Evolutionary conservation across 2,113 vertebrate genomes (phyloP), one percentile per base, ranked within the genome.

Genomic region (Barnardius zonarius): DNA sequence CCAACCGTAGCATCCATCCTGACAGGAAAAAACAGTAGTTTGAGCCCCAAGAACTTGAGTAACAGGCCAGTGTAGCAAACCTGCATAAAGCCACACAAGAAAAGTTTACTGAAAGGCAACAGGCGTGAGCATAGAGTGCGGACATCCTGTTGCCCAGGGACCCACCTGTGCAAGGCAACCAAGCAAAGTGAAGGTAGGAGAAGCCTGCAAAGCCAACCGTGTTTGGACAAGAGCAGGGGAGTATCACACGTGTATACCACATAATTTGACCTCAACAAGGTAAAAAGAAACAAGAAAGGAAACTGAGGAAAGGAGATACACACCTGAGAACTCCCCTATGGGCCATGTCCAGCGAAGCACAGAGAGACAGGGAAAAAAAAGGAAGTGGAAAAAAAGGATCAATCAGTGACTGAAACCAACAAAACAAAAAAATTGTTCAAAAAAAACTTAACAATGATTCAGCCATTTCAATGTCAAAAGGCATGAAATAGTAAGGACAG

Each of bases 311-410:
- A 94, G 97, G 95, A 97, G 97, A 99, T 99, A 99, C 99, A 98
- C 98, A 99, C 99, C 99, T 99, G 99, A 99, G 98, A 99, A 99
- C 98, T 99, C 99, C 97, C 99, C 99, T 99, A 99, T 69, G 97
- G 97, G 97, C 95, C 97, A 97, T 97, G 98, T 98, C 99, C 98
- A 98, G 98, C 98, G 98, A 98, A 98, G 98, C 98, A 98, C 97
- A 98, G 97, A 97, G 97, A 97, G 92, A 97, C 92, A 95, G 95
- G 97, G 83, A 94, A 92, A 80, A 92, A 96, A 96, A 96, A 97
- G 96, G 97, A 97, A 98, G 97, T 69, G 91, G n/a, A 59, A 97
- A 97, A 97, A 98, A 96, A 97, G 97, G 97, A 97, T 99, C 98
- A 98, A 98, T 99, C 98, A 99, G 94, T 98, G 97, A 98, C 97